phyloP scores from a whole-genome alignment of 1,140 invertebrate genomes.

The Propsilocerus akamusi region DNA sequence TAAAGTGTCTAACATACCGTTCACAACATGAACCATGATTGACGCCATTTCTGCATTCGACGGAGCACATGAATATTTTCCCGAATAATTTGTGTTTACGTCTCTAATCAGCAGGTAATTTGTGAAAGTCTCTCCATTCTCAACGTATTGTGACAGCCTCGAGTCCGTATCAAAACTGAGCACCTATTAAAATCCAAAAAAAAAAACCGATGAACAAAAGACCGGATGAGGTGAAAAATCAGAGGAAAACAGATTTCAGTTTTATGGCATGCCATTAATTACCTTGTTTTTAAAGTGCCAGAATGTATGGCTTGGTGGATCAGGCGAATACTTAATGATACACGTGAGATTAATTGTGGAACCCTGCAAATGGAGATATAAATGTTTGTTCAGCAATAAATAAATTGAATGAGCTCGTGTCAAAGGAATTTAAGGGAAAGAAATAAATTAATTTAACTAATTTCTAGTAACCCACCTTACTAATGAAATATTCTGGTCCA shows the following conservation, averaged over 20 bases:
- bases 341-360: slow-evolving; percentile 80
- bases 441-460: too few relatives aligned
- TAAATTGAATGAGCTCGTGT: too few relatives aligned
- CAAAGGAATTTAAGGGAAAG: too few relatives aligned
- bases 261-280: background rate
- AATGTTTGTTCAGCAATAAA: too few relatives aligned
- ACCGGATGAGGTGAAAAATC: background rate
- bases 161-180: background rate
- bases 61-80: slow-evolving; percentile 49
- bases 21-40: slow-evolving; percentile 45
- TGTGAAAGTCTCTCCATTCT: slow-evolving; percentile 25
- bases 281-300: background rate
- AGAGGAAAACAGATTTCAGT: background rate
- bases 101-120: slow-evolving; percentile 34
- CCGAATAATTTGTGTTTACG: slow-evolving; percentile 34
- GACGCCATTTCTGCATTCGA: slow-evolving; percentile 45
- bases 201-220: background rate
- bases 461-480: too few relatives aligned
- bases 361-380: too few relatives aligned
- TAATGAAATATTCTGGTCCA: slow-evolving; percentile 70
- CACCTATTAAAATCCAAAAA: too few relatives aligned
- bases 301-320: background rate
- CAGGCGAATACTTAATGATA: slow-evolving; percentile 34
- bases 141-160: slow-evolving; percentile 16
- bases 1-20: slow-evolving; percentile 25